These are phyloP conservation scores for Genyomyrus donnyi DNA, from an alignment of 2,113 vertebrate species.

Conservation along the genomic window DNA sequence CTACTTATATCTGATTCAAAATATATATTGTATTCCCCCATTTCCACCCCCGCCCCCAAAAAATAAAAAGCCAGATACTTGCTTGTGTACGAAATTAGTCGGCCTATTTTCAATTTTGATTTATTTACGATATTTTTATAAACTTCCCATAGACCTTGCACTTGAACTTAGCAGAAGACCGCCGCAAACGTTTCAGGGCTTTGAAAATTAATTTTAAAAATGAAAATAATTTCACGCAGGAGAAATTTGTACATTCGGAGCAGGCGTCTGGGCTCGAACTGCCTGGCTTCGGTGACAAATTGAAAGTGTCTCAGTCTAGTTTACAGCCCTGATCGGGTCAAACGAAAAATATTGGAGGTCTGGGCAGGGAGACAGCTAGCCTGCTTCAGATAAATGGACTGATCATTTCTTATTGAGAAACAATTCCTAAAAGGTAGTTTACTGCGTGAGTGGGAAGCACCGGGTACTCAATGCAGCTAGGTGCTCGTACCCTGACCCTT, in stretches of 20 bases:
- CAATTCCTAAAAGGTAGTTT: constrained; percentile 97
- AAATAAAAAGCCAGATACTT: neutral
- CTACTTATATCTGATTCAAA: neutral
- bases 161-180: neutral
- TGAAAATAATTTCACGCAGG: constrained; percentile 45
- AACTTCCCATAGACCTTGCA: neutral
- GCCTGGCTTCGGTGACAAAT: constrained; percentile 73
- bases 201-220: constrained; percentile 27
- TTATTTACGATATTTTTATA: neutral
- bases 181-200: constrained; percentile 5
- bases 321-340: constrained; percentile 92
- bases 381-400: constrained; percentile 94
- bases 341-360: constrained; percentile 86
- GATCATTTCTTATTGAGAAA: constrained; percentile 97
- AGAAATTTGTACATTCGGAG: constrained; percentile 62
- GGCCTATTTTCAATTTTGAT: neutral
- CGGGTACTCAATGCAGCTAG: constrained; percentile 72
- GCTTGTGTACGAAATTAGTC: neutral
- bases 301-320: constrained; percentile 81
- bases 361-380: constrained; percentile 82
- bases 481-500: constrained; percentile 85
- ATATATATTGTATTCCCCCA: neutral
- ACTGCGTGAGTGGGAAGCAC: constrained; percentile 79
- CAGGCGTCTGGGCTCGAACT: constrained; percentile 63
- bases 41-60: neutral